Percentiles rank a stretch among this genome's conserved stretches.
Evolutionary conservation across 2,888 invertebrate genomes (phyloP).

Genomic region (Calameuta idolon): DNA sequence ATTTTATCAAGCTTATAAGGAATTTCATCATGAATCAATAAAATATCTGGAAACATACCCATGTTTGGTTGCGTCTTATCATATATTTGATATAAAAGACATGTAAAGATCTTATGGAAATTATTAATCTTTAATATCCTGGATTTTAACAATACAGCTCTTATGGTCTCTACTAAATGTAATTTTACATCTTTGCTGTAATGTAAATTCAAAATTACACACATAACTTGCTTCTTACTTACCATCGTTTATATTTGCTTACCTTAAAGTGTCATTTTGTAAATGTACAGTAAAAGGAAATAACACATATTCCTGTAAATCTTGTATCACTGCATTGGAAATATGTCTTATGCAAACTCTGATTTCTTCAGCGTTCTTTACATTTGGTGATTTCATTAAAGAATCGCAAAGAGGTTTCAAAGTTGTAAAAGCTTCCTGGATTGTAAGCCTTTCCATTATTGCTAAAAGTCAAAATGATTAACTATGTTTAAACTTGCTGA

Average conservation of each 20-base stretch:
- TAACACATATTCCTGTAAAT: slow-evolving; percentile 70
- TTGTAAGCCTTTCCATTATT: slow-evolving; percentile 40
- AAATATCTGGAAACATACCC: slow-evolving; percentile 62
- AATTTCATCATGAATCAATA: slow-evolving; percentile 10
- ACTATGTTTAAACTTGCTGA: background rate
- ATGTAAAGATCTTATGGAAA: slow-evolving; percentile 71
- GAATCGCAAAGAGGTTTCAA: slow-evolving; percentile 71
- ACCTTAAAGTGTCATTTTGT: slow-evolving; percentile 49
- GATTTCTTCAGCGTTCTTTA: slow-evolving; percentile 64
- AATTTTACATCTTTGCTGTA: slow-evolving; percentile 68
- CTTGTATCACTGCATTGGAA: slow-evolving; percentile 67
- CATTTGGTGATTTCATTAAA: slow-evolving; percentile 68
- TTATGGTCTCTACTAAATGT: slow-evolving; percentile 69
- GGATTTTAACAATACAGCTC: slow-evolving; percentile 68
- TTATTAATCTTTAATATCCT: slow-evolving; percentile 68
- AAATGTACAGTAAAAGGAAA: slow-evolving; percentile 68
- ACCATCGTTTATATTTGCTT: slow-evolving; percentile 20
- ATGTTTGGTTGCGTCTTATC: slow-evolving; percentile 68
- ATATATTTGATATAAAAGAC: slow-evolving; percentile 71
- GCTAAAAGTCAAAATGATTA: background rate
- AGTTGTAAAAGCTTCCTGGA: slow-evolving; percentile 44
- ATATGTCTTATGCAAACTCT: slow-evolving; percentile 59
- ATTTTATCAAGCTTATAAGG: background rate
- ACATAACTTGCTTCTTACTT: background rate
- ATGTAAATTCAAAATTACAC: slow-evolving; percentile 2